Conservation (phyloP, 2,888 invertebrate species). For the Agrotis exclamationis region DNA sequence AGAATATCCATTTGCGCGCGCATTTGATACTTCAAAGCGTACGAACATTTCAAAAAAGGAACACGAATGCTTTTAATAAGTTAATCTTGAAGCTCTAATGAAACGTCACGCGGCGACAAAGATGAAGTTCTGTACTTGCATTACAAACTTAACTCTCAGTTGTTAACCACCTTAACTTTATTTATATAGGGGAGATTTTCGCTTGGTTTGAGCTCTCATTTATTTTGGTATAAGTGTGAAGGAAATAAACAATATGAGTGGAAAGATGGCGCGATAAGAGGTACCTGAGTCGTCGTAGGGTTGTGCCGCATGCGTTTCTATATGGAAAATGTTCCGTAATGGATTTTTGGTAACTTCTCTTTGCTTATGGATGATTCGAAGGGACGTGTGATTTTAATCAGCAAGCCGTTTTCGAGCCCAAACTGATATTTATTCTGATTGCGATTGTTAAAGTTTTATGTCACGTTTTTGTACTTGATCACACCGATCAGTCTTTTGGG, state of each 20-base stretch:
- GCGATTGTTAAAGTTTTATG: constrained; percentile 22
- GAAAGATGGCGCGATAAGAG: constrained; percentile 83
- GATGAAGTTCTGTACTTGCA: constrained; percentile 66
- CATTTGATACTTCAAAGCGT: constrained; percentile 64
- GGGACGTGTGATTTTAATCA: constrained; percentile 48
- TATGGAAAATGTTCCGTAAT: constrained; percentile 57
- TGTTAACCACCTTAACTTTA: not conserved
- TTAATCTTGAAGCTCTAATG: constrained; percentile 85
- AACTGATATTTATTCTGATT: constrained; percentile 20
- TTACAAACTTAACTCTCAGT: constrained; percentile 47
- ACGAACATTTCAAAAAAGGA: constrained; percentile 63
- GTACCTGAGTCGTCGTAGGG: constrained; percentile 79
- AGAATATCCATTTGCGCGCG: constrained; percentile 53
- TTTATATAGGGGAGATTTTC: constrained; percentile 33
- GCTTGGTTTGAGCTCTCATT: not conserved
- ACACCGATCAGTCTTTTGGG: constrained; percentile 31
- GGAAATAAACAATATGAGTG: constrained; percentile 79
- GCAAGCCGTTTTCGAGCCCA: constrained; percentile 30
- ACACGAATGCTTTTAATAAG: constrained; percentile 79
- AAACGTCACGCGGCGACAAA: constrained; percentile 82
- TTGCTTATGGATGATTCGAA: constrained; percentile 43
- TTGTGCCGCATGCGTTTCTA: constrained; percentile 53
- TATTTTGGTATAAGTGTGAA: constrained; percentile 68
- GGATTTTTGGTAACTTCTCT: constrained; percentile 46
- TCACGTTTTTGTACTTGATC: constrained; percentile 25